Evolutionary conservation across 2,797 vertebrate genomes (phyloP).

Genomic region (Macrochelys suwanniensis): DNA sequence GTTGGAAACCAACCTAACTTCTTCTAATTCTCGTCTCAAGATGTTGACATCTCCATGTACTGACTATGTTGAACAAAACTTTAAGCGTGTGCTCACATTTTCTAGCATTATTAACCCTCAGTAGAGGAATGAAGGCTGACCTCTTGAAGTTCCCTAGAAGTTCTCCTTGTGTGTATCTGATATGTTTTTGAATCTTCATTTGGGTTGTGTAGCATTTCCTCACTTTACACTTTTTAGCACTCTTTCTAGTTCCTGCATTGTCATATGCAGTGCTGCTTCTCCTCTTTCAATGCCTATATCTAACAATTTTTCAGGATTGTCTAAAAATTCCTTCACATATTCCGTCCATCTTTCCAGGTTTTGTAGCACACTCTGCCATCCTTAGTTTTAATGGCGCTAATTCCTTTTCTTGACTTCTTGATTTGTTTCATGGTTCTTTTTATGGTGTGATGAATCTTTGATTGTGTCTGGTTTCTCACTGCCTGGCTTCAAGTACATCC

Average conservation of each 20-base stretch:
- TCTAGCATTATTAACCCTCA: too few relatives aligned
- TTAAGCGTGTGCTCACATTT: too few relatives aligned
- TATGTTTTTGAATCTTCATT: not conserved
- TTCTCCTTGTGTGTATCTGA: too few relatives aligned
- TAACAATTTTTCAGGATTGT: not conserved
- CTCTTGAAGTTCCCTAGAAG: too few relatives aligned
- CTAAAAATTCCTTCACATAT: not conserved
- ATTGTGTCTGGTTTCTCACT: not conserved
- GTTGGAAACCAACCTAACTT: not conserved
- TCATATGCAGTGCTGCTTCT: not conserved
- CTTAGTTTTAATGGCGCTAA: not conserved
- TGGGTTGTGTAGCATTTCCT: not conserved
- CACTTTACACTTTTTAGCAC: not conserved
- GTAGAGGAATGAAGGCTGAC: too few relatives aligned
- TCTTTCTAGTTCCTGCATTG: not conserved
- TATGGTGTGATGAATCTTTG: not conserved
- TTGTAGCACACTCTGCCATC: not conserved
- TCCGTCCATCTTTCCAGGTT: not conserved
- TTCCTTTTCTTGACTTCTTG: not conserved
- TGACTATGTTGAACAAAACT: too few relatives aligned
- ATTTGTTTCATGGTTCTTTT: not conserved
- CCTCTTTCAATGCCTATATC: not conserved
- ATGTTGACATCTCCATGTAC: too few relatives aligned
- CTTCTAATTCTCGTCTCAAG: not conserved
- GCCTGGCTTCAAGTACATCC: too few relatives aligned